A percentile compares a stretch with the other conserved stretches of the same genome.
phyloP scores from a whole-genome alignment of 2,797 vertebrate species.

The Eulemur mongoz region DNA sequence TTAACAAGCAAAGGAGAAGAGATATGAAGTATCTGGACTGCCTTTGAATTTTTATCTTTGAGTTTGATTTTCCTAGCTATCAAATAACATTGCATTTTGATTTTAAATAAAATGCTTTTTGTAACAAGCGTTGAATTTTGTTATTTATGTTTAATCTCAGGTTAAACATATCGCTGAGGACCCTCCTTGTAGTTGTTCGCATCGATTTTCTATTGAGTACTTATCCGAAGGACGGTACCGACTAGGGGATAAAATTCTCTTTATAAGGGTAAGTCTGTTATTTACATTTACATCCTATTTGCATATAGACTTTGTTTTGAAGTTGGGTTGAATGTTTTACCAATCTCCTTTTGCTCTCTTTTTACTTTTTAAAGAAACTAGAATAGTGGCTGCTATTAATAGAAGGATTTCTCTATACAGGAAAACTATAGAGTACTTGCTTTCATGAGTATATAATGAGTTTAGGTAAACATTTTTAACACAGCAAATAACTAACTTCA shows the following conservation, averaged over 20 bases:
- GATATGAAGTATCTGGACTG: neutral
- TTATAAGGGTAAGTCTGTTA: constrained; percentile 92
- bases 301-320: neutral
- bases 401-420: neutral
- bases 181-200: constrained; percentile 95
- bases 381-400: neutral
- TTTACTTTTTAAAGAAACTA: constrained; percentile 38
- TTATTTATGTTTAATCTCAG: constrained; percentile 82
- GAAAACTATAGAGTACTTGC: neutral
- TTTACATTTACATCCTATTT: neutral
- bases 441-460: neutral
- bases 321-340: neutral
- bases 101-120: constrained; percentile 13
- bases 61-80: constrained; percentile 36
- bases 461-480: neutral
- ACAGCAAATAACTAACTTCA: neutral
- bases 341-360: neutral
- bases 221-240: constrained; percentile 97
- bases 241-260: constrained; percentile 97
- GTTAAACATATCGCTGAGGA: constrained; percentile 93
- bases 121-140: constrained; percentile 14
- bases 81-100: constrained; percentile 31
- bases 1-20: neutral
- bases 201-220: constrained; percentile 97
- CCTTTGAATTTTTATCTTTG: constrained; percentile 34